Conservation (phyloP, 2,797 vertebrate species). For the Numenius phaeopus region DNA sequence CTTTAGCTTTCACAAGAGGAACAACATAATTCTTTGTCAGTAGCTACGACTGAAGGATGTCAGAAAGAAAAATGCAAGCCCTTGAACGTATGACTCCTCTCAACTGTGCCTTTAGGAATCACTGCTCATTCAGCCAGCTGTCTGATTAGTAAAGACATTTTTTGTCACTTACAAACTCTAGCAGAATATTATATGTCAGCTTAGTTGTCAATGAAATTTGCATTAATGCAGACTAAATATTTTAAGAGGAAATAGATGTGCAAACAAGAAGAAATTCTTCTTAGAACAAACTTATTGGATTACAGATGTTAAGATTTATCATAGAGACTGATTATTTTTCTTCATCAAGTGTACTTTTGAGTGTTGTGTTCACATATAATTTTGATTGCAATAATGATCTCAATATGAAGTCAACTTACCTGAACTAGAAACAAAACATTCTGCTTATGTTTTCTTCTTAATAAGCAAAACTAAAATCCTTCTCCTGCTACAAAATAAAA, state of each 20-base stretch:
- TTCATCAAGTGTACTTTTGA: not conserved
- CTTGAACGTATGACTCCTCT: conserved; percentile 12
- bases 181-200: conserved; percentile 1
- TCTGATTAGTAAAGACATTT: conserved; percentile 18
- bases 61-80: conserved; percentile 14
- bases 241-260: conserved; percentile 25
- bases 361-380: not conserved
- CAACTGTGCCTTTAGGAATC: conserved; percentile 27
- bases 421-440: not conserved
- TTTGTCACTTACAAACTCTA: conserved; percentile 46
- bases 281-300: not conserved
- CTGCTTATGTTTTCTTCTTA: not conserved
- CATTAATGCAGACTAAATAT: conserved; percentile 43
- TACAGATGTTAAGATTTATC: not conserved
- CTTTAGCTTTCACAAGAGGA: not conserved
- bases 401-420: not conserved
- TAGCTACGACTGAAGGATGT: not conserved
- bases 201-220: conserved; percentile 33
- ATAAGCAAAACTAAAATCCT: not conserved
- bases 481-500: not conserved
- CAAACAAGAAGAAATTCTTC: conserved; percentile 36
- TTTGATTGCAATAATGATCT: not conserved
- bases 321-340: not conserved
- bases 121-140: not conserved
- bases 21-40: not conserved